Conservation (phyloP, 2,888 invertebrate genomes). For the Acanthosoma haemorrhoidale region DNA sequence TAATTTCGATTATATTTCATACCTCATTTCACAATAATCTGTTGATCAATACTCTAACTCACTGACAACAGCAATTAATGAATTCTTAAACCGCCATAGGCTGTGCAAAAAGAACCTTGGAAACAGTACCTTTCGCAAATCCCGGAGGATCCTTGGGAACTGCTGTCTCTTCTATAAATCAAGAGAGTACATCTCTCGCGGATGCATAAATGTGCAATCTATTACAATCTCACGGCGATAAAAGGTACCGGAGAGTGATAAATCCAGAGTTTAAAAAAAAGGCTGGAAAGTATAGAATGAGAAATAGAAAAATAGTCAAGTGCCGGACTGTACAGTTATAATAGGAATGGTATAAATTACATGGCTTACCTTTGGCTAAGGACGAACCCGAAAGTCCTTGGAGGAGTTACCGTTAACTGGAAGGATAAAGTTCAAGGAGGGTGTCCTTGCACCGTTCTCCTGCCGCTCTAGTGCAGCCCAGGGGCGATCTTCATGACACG, state of each 20-base stretch:
- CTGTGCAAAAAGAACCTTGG: too few species aligned
- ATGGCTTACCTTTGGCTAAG: slow-evolving; percentile 4
- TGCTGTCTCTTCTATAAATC: not conserved
- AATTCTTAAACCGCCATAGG: too few species aligned
- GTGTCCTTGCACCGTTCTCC: not conserved
- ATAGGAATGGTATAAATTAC: not conserved
- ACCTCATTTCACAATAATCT: too few species aligned
- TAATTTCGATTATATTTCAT: too few species aligned
- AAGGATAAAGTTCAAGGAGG: slow-evolving; percentile 13
- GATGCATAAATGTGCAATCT: not conserved
- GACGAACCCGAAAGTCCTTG: not conserved
- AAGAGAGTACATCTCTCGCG: not conserved
- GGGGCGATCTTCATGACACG: not conserved
- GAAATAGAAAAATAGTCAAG: not conserved
- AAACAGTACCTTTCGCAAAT: too few species aligned
- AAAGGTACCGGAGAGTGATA: not conserved
- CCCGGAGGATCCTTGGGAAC: not conserved
- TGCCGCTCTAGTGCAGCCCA: not conserved
- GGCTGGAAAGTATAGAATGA: not conserved
- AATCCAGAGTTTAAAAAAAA: not conserved
- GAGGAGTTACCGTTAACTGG: not conserved
- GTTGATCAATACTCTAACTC: too few species aligned
- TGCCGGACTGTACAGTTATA: not conserved
- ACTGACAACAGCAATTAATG: too few species aligned
- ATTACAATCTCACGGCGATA: not conserved